phyloP scores from a whole-genome alignment of 2,888 invertebrate species.

The Malthinus flaveolus region DNA sequence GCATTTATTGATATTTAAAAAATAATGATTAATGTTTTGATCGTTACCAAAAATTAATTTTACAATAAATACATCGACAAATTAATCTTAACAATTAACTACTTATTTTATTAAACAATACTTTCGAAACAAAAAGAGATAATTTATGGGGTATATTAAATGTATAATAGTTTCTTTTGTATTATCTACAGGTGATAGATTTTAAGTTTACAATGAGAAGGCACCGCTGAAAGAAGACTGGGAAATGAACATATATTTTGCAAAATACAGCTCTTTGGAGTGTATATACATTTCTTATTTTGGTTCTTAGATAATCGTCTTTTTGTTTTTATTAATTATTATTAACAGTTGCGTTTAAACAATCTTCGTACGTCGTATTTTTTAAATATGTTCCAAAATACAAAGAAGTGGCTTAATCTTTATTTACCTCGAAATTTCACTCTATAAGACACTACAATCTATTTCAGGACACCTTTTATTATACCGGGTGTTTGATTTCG shows the following conservation, averaged over 20 bases:
- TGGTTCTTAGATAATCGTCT: neutral
- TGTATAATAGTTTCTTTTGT: constrained; percentile 13
- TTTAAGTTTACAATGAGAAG: constrained; percentile 54
- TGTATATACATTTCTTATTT: neutral
- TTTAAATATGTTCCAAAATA: neutral
- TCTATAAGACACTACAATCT: too few species aligned
- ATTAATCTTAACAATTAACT: constrained; percentile 5
- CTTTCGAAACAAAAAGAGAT: neutral
- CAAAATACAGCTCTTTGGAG: constrained; percentile 34
- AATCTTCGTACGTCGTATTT: neutral
- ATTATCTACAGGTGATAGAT: constrained; percentile 51
- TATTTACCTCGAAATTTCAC: too few species aligned
- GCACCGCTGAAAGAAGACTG: constrained; percentile 58
- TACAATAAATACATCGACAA: neutral
- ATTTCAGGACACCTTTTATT: too few species aligned
- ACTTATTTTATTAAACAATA: neutral
- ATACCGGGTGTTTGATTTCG: too few species aligned
- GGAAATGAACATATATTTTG: constrained; percentile 49
- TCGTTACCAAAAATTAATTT: too few species aligned
- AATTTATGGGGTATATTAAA: constrained; percentile 18
- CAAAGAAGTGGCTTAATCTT: too few species aligned
- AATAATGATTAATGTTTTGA: too few species aligned
- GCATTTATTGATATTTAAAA: too few species aligned
- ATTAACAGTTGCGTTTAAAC: neutral
- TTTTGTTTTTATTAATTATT: neutral